These are phyloP conservation scores for Virgularia gustaviana DNA, from an alignment of 92 coral and sea anemone species.

Conservation along the genomic window DNA sequence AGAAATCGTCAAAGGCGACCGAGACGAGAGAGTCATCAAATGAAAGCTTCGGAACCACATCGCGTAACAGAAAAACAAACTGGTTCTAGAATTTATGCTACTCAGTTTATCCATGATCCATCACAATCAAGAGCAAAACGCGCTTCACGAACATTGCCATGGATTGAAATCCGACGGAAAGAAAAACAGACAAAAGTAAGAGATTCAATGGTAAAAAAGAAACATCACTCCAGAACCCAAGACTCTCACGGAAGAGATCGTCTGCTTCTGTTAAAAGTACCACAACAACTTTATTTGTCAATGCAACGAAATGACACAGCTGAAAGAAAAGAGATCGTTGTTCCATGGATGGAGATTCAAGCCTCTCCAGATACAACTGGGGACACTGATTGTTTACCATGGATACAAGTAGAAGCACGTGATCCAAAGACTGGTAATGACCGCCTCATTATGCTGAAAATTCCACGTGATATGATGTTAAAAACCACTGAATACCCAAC, in stretches of 20 bases:
- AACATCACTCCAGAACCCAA: slow-evolving; percentile 16
- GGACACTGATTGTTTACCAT: slow-evolving; percentile 16
- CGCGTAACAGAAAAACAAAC: no score
- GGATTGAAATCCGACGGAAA: slow-evolving; percentile 32
- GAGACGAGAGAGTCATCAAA: slow-evolving; percentile 31
- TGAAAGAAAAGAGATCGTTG: slow-evolving; percentile 18
- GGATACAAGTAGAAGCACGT: slow-evolving; percentile 29
- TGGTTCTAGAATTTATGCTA: neutral
- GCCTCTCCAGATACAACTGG: slow-evolving; percentile 13
- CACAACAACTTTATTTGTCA: slow-evolving; percentile 24
- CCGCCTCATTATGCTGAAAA: slow-evolving; percentile 37
- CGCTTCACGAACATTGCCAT: slow-evolving; percentile 19
- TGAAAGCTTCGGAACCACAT: slow-evolving; percentile 39
- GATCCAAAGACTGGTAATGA: slow-evolving; percentile 31
- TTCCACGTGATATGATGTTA: slow-evolving; percentile 33
- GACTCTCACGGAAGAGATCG: slow-evolving; percentile 18
- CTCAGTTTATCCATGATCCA: slow-evolving; percentile 24
- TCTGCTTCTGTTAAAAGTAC: slow-evolving; percentile 33
- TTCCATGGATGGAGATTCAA: slow-evolving; percentile 41
- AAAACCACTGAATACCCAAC: slow-evolving; percentile 23
- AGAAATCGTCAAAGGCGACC: no score
- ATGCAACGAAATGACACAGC: slow-evolving; percentile 15
- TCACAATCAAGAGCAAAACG: neutral
- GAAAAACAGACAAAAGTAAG: neutral
- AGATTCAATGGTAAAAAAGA: neutral